A percentile compares a stretch with the other conserved stretches of the same genome.
phyloP scores from a whole-genome alignment of 2,797 vertebrate genomes.

The Scleropages formosus region DNA sequence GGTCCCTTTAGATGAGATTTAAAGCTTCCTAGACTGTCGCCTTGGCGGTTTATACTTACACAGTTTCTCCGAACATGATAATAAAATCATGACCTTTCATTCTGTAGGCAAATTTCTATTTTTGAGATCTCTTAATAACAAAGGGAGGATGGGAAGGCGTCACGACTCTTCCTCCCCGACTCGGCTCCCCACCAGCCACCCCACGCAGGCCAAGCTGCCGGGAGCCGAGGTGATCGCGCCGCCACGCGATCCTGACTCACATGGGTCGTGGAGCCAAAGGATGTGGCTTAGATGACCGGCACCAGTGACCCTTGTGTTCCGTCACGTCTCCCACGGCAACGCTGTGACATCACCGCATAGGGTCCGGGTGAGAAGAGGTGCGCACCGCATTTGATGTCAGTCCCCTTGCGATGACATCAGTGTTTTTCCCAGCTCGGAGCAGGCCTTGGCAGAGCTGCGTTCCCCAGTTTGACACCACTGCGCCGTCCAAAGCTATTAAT shows the following conservation, averaged over 20 bases:
- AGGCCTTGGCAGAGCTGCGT: constrained; percentile 11
- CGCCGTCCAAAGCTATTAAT: constrained; percentile 24
- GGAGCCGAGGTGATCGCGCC: not conserved
- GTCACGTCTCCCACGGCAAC: not conserved
- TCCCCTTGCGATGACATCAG: constrained; percentile 20
- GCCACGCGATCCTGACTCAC: not conserved
- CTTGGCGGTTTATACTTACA: too few species aligned
- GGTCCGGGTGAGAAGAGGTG: constrained; percentile 4
- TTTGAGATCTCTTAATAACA: too few species aligned
- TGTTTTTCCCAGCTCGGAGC: constrained; percentile 7
- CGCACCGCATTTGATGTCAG: constrained; percentile 17
- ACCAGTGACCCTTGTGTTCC: not conserved
- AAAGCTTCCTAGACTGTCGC: too few species aligned
- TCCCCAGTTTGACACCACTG: constrained; percentile 14
- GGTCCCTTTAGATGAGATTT: too few species aligned
- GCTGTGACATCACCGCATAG: constrained; percentile 5
- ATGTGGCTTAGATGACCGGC: not conserved
- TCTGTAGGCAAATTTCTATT: too few species aligned
- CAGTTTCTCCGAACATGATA: too few species aligned
- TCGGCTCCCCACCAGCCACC: too few species aligned
- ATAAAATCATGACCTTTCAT: too few species aligned
- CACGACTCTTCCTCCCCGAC: too few species aligned
- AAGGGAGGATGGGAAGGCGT: too few species aligned
- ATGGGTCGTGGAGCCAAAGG: not conserved
- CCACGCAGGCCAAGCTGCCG: not conserved